Evolutionary conservation across 1,140 invertebrate genomes (phyloP).

Genomic region (Trinorchestia longiramus): DNA sequence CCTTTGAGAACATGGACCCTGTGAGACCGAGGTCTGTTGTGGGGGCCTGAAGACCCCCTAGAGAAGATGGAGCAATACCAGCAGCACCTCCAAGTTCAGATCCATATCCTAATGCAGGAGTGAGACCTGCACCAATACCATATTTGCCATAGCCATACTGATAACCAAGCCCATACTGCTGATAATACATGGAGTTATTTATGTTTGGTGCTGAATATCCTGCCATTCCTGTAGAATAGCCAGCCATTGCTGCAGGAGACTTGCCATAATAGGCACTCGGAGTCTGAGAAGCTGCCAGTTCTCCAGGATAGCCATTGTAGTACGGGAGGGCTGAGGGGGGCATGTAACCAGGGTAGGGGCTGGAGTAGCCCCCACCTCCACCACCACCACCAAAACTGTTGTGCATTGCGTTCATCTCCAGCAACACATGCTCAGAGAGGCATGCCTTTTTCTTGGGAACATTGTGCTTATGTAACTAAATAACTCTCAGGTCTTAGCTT

Average conservation of each 20-base stretch:
- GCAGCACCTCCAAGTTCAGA: constrained; percentile 64
- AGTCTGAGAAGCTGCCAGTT: constrained; percentile 62
- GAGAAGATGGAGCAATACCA: constrained; percentile 63
- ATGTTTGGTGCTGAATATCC: constrained; percentile 65
- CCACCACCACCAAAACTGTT: constrained; percentile 67
- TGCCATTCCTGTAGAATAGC: constrained; percentile 66
- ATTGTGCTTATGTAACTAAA: neutral
- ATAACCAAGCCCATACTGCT: constrained; percentile 66
- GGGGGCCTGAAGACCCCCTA: constrained; percentile 65
- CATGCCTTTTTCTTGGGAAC: neutral
- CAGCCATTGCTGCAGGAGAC: constrained; percentile 64
- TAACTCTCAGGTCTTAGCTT: neutral
- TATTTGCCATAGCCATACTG: constrained; percentile 66
- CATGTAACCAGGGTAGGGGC: constrained; percentile 66
- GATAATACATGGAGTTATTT: constrained; percentile 67
- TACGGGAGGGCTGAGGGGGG: constrained; percentile 66
- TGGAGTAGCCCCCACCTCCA: constrained; percentile 65
- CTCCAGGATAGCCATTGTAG: constrained; percentile 66
- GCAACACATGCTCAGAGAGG: constrained; percentile 52
- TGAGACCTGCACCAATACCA: constrained; percentile 62
- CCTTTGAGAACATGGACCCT: constrained; percentile 66
- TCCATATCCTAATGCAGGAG: constrained; percentile 61
- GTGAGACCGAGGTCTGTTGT: constrained; percentile 65
- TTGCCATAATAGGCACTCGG: constrained; percentile 67
- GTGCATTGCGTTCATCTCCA: constrained; percentile 67